Evolutionary conservation across 2,797 vertebrate genomes (phyloP), one percentile per base, ranked within the genome.

Genomic region (Catharus ustulatus): DNA sequence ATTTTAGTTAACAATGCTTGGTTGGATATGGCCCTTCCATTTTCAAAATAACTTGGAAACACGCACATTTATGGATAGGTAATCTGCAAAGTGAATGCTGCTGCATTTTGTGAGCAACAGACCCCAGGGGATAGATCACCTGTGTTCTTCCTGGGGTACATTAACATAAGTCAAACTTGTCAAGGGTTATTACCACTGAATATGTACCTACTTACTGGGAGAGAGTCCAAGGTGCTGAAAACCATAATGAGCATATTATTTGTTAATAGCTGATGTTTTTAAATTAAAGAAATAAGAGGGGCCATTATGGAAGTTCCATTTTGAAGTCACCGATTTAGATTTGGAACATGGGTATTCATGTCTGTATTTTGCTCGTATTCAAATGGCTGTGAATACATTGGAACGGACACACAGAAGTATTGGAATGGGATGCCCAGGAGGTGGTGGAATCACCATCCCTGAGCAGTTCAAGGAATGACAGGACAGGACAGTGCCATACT

Each of bases 1-100:
- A 91, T 93, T 95, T 94, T 94, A 72, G 63, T 83, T 93, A 93
- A 79, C 66, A 81, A 40, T 76, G 66, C 75, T 93, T 91, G 51
- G 32, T 67, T 94, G 54, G 54, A 81, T 83, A 59, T 30, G 8
- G 68, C 32, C 10, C 51, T 87, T 87, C 54, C 61, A 59, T 90
- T 94, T 91, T 43, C 58, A 72, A 84, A 91, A 83, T 67, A 93
- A 63, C 36, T 86, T 82, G 40, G 43, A 48, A 66, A 59, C 5
- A 27, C 5, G 10, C 45, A 64, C 18, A 22, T 20, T 57, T 92
- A 27, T 0, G 0, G 46, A 49, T 49, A 87, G 30, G 27, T 23
- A 87, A 71, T 84, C 38, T 89, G 43, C 49, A 49, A 94, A 83
- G 43, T 66, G 69, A 90, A 63, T 4, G 5, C 36, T 73, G 40